These are phyloP conservation scores for Scaptomyza parva DNA, from an alignment of 2,888 invertebrate genomes.

Conservation along the genomic window DNA sequence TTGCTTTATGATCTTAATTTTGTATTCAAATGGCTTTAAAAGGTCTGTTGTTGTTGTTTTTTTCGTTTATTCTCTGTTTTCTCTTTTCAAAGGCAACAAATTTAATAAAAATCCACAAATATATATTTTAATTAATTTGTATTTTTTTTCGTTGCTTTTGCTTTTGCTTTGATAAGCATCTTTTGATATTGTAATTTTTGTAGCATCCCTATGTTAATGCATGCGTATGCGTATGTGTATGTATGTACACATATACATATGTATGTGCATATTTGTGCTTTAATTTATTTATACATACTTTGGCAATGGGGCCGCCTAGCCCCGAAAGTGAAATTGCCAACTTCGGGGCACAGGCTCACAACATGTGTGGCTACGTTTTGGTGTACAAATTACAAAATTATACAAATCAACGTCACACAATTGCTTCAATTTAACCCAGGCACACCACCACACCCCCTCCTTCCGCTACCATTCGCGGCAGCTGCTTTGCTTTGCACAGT, in stretches of 20 bases:
- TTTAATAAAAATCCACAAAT: background rate
- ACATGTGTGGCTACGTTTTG: slow-evolving; percentile 75
- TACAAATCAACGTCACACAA: slow-evolving; percentile 80
- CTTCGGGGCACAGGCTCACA: slow-evolving; percentile 36
- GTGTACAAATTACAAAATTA: slow-evolving; percentile 81
- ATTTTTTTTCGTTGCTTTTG: too few species aligned
- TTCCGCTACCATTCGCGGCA: slow-evolving; percentile 27
- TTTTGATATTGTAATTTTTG: slow-evolving; percentile 12
- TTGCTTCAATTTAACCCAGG: slow-evolving; percentile 76
- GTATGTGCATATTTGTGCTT: slow-evolving; percentile 47
- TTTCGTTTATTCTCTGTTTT: too few species aligned
- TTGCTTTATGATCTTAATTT: background rate
- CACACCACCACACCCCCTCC: slow-evolving; percentile 1
- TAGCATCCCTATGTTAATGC: slow-evolving; percentile 6
- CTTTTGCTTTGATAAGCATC: background rate
- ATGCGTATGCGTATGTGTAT: background rate
- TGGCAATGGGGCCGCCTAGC: slow-evolving; percentile 36
- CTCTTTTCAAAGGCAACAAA: background rate
- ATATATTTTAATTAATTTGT: background rate
- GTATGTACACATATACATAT: slow-evolving; percentile 3
- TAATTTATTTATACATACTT: slow-evolving; percentile 73
- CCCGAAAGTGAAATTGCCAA: slow-evolving; percentile 66
- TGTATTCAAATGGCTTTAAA: too few species aligned
- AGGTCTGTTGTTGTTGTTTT: background rate
- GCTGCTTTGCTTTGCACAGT: slow-evolving; percentile 43